phyloP scores from a whole-genome alignment of 2,888 invertebrate genomes.

The Amblyjoppa proteus region DNA sequence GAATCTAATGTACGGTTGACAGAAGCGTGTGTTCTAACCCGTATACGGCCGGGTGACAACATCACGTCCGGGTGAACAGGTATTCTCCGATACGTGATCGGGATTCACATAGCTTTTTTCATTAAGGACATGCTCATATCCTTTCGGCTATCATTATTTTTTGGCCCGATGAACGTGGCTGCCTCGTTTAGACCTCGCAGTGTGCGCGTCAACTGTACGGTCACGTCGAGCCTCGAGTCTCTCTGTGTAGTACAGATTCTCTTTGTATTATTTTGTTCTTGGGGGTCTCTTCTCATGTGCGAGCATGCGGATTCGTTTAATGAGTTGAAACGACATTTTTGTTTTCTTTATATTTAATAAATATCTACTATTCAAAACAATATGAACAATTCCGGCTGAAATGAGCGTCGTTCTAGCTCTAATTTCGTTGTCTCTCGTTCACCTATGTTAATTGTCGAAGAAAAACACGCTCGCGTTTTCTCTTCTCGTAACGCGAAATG shows the following conservation, averaged over 20 bases:
- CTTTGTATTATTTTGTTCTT: not conserved
- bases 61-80: conserved; percentile 50
- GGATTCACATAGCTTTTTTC: conserved; percentile 44
- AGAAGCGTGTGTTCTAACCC: conserved; percentile 1
- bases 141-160: not conserved
- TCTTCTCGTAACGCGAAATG: conserved; percentile 45
- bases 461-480: conserved; percentile 29
- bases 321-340: not conserved
- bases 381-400: too few relatives aligned
- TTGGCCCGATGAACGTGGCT: not conserved
- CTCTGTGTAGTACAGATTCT: not conserved
- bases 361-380: too few relatives aligned
- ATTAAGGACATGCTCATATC: conserved; percentile 29
- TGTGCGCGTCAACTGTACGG: not conserved
- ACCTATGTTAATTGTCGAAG: not conserved
- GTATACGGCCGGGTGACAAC: conserved; percentile 17
- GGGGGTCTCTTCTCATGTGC: not conserved
- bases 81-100: conserved; percentile 60
- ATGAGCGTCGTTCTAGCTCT: not conserved
- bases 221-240: not conserved
- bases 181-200: not conserved
- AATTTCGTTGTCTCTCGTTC: not conserved
- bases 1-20: not conserved
- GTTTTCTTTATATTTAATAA: not conserved
- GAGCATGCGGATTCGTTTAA: not conserved